phyloP scores from a whole-genome alignment of 1,140 invertebrate species.

The Neuroterus valhalla region DNA sequence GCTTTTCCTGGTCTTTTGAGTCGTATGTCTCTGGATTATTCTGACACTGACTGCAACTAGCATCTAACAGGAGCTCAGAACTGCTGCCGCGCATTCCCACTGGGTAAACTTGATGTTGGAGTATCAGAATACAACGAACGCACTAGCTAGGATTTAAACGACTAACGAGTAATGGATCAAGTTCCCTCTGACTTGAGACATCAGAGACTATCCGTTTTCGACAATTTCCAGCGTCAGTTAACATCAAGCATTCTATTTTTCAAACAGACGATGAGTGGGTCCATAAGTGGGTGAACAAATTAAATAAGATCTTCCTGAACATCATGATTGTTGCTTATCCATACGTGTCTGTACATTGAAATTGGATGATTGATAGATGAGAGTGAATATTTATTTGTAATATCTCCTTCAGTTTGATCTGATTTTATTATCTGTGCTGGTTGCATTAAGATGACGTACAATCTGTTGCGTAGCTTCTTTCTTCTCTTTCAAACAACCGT shows the following conservation, averaged over 20 bases:
- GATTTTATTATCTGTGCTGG: no score
- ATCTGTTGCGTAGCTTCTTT: no score
- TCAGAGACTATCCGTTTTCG: background rate
- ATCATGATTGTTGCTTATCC: no score
- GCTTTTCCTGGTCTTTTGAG: slow-evolving; percentile 79
- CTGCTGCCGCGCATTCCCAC: slow-evolving; percentile 85
- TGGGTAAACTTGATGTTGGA: slow-evolving; percentile 39
- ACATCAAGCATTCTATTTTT: background rate
- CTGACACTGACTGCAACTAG: slow-evolving; percentile 65
- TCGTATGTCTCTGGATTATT: slow-evolving; percentile 59
- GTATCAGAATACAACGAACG: slow-evolving; percentile 36
- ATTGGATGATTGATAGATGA: no score
- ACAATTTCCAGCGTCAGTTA: background rate
- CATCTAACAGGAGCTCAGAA: slow-evolving; percentile 87
- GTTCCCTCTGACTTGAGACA: background rate
- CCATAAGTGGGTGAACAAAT: no score
- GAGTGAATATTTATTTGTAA: no score
- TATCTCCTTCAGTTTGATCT: no score
- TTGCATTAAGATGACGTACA: no score
- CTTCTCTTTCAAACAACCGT: no score
- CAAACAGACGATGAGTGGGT: no score
- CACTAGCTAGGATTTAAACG: slow-evolving; percentile 35
- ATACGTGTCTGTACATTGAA: no score
- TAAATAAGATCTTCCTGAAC: no score
- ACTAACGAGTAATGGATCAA: background rate